Percentiles rank a stretch among this genome's conserved stretches.
These are phyloP conservation scores for Scolopax rusticola DNA, from an alignment of 2,797 vertebrate species.

Conservation along the genomic window DNA sequence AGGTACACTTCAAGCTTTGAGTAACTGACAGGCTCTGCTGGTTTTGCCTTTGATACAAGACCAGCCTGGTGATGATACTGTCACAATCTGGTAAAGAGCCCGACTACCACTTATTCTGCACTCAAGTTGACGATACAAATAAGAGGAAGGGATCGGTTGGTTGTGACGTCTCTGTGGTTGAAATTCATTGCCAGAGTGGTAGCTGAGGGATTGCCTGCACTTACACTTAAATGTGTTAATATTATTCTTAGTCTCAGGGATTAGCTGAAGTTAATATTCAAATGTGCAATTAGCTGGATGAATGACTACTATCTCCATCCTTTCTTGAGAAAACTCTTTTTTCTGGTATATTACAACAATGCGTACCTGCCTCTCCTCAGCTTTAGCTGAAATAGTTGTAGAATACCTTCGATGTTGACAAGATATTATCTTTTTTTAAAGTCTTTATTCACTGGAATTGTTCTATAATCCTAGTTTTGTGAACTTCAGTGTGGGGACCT, in stretches of 20 bases:
- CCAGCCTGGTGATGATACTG: background rate
- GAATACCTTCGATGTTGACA: background rate
- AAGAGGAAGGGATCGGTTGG: background rate
- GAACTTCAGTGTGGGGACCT: background rate
- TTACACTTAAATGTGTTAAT: background rate
- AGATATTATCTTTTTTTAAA: background rate
- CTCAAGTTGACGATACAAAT: rapidly evolving
- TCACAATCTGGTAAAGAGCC: background rate
- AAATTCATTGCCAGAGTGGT: background rate
- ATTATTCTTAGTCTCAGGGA: background rate
- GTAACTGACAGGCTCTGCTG: background rate
- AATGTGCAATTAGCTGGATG: background rate
- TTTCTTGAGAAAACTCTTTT: background rate
- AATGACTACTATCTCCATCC: background rate
- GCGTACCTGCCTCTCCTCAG: background rate
- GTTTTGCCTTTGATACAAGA: background rate
- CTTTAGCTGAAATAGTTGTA: background rate
- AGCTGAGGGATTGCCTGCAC: background rate
- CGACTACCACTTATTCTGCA: rapidly evolving
- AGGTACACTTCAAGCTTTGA: rapidly evolving
- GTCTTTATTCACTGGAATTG: background rate
- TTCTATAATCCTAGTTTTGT: background rate
- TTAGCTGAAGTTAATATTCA: background rate
- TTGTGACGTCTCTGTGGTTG: background rate
- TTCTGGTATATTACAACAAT: background rate